Conservation (phyloP, 2,797 vertebrate genomes). For the Neoniphon sammara region DNA sequence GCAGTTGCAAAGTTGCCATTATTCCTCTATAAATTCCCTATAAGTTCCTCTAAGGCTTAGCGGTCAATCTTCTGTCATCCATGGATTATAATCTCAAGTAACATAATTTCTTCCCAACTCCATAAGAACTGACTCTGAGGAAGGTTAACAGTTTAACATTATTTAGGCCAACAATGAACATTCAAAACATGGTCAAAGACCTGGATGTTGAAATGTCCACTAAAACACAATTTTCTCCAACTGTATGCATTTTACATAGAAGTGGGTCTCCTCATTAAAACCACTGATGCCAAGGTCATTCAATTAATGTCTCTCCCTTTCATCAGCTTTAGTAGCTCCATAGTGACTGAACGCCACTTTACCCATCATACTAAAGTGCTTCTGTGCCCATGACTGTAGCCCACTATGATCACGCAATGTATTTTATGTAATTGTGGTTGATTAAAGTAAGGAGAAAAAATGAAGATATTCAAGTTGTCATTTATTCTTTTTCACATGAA, state of each 20-base stretch:
- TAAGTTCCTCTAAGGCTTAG: slow-evolving; percentile 6
- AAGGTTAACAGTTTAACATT: slow-evolving; percentile 67
- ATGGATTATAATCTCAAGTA: slow-evolving; percentile 37
- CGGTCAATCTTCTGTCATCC: slow-evolving; percentile 5
- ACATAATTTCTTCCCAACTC: slow-evolving; percentile 56
- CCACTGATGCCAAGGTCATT: slow-evolving; percentile 76
- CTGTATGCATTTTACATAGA: slow-evolving; percentile 67
- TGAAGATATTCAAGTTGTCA: slow-evolving; percentile 26
- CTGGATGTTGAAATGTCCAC: slow-evolving; percentile 58
- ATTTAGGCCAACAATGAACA: slow-evolving; percentile 60
- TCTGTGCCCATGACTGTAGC: slow-evolving; percentile 68
- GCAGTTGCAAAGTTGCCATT: background rate
- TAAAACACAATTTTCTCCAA: slow-evolving; percentile 66
- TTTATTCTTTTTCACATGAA: slow-evolving; percentile 4
- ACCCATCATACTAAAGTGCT: slow-evolving; percentile 77
- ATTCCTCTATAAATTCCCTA: background rate
- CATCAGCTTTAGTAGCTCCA: slow-evolving; percentile 70
- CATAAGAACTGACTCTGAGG: slow-evolving; percentile 39
- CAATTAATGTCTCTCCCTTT: slow-evolving; percentile 76
- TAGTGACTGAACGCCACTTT: slow-evolving; percentile 72
- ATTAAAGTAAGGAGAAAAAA: slow-evolving; percentile 52
- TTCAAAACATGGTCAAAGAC: slow-evolving; percentile 65
- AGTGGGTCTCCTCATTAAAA: slow-evolving; percentile 73
- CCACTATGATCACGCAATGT: slow-evolving; percentile 49
- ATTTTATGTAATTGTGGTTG: slow-evolving; percentile 39